Evolutionary conservation across 2,113 vertebrate species (phyloP).

Genomic region (Neofelis nebulosa): DNA sequence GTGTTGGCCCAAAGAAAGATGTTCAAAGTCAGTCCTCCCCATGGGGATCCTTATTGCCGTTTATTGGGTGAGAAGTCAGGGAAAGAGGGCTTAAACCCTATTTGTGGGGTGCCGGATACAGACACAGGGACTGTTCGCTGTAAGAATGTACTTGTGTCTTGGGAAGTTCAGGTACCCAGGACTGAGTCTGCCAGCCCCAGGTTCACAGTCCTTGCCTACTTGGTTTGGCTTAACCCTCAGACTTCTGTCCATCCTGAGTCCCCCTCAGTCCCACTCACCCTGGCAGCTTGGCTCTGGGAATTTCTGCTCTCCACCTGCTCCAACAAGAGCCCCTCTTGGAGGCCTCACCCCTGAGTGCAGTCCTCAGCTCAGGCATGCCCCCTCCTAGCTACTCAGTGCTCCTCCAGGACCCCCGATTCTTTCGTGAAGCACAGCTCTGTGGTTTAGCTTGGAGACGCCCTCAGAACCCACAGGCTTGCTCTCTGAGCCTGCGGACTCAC

Average conservation of each 20-base stretch:
- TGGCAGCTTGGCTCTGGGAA: background rate
- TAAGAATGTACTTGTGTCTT: fast-evolving
- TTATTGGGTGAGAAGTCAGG: background rate
- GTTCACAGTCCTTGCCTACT: background rate
- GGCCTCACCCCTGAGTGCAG: no score
- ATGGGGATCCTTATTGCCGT: no score
- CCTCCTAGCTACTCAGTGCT: background rate
- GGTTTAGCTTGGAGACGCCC: background rate
- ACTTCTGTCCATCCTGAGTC: background rate
- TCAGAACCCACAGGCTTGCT: background rate
- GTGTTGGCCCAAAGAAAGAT: background rate
- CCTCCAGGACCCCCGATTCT: background rate
- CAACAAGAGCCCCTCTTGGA: no score
- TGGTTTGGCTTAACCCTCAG: background rate
- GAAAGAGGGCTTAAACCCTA: background rate
- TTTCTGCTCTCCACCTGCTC: no score
- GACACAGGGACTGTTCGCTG: background rate
- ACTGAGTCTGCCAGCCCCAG: background rate
- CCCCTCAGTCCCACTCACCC: background rate
- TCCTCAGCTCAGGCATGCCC: no score
- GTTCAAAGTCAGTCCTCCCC: background rate
- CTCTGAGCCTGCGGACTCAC: background rate
- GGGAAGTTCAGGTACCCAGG: background rate
- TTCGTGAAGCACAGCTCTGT: background rate
- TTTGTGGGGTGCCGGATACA: background rate